Base-by-base conservation (phyloP, 2,888 invertebrate species). In the Pseudeuparius sepicola region DNA sequence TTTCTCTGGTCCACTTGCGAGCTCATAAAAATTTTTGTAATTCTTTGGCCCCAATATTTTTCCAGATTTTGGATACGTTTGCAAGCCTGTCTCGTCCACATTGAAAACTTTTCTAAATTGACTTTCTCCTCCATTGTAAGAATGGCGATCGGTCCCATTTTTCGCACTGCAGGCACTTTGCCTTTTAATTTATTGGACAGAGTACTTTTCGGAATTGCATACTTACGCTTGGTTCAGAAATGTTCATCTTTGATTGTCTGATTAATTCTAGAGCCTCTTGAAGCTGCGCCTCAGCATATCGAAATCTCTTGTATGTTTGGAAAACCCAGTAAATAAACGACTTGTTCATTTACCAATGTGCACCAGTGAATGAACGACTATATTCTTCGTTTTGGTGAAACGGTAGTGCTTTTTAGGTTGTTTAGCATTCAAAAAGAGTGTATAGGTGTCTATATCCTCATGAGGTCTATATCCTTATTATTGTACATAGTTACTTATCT, bases 131-230 rank as follows among this genome's bases (percentile, higher is more conserved):
- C 24, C 5, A 4, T 17, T 6, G 14, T 9, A 12, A 36, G 25
- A 7, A 31, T 14, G 5, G 36, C 6, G n/a, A 12, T 10, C 13
- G 36, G 31, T 6, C 28, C 24, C 31, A 31, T 36, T 31, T 36
- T 36, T 24, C 31, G 9, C 4, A 9, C 25, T 7, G n/a, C 12
- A 11, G 36, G 31, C 4, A 36, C 16, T 14, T 36, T 31, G 4
- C 13, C 31, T 11, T 17, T 31, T 24, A 31, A n/a, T 31, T 31
- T 36, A 13, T 30, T 24, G 28, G 11, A 11, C 4, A 36, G 17
- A 11, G 36, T 36, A 9, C 18, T 13, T 31, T 36, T 36, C 13
- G 36, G 31, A 11, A 36, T 36, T 3, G 5, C 5, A 31, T 36
- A 36, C 13, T 31, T 13, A 17, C 11, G 5, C 24, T 10, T n/a